Conservation (phyloP, 1,140 invertebrate species). For the Elysia chlorotica region DNA sequence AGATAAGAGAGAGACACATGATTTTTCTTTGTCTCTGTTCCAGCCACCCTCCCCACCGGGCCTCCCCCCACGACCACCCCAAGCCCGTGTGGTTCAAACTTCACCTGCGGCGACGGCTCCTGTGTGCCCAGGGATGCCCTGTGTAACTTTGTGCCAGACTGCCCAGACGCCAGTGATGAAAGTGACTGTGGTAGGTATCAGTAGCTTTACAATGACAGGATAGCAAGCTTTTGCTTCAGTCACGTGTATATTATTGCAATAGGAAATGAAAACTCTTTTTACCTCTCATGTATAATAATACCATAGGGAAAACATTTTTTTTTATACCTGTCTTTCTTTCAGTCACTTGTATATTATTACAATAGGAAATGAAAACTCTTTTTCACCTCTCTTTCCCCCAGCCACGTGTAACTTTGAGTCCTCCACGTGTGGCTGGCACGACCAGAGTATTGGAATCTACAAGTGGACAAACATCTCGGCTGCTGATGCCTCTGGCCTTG, state of each 20-base stretch:
- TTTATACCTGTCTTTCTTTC: too few relatives aligned
- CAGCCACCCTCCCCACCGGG: conserved; percentile 36
- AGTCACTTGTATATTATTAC: too few relatives aligned
- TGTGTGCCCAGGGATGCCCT: conserved; percentile 47
- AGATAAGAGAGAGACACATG: too few relatives aligned
- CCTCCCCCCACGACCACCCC: conserved; percentile 37
- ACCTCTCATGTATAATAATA: too few relatives aligned
- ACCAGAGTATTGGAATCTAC: conserved; percentile 51
- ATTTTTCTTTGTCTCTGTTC: too few relatives aligned
- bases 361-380: too few relatives aligned
- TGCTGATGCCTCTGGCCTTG: neutral
- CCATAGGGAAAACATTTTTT: too few relatives aligned
- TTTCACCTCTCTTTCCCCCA: too few relatives aligned
- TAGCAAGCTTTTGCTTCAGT: too few relatives aligned
- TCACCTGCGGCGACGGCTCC: conserved; percentile 29
- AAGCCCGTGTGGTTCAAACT: conserved; percentile 38
- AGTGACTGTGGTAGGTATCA: conserved; percentile 44
- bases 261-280: too few relatives aligned
- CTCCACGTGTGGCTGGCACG: conserved; percentile 51
- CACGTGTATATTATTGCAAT: too few relatives aligned
- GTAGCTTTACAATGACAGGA: too few relatives aligned
- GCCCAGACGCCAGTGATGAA: conserved; percentile 53
- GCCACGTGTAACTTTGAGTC: conserved; percentile 57
- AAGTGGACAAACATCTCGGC: conserved; percentile 38
- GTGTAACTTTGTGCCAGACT: conserved; percentile 72